Percentiles rank a stretch among this genome's conserved stretches.
These are phyloP conservation scores for Bombus ignitus DNA, from an alignment of 1,140 invertebrate species.

Conservation along the genomic window DNA sequence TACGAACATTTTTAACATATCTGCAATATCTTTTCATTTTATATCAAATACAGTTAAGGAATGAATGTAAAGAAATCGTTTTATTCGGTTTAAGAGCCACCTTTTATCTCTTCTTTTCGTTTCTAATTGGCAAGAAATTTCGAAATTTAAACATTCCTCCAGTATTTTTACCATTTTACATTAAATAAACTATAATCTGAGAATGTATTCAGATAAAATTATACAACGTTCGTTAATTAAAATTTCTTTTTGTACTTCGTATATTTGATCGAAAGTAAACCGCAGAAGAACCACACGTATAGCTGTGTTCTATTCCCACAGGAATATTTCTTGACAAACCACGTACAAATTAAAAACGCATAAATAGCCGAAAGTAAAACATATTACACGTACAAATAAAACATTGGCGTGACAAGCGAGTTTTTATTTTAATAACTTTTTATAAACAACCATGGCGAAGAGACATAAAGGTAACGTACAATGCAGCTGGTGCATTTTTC, in stretches of 20 bases:
- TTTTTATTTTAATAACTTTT: background rate
- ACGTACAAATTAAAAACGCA: background rate
- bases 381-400: background rate
- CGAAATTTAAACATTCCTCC: background rate
- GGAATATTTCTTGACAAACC: background rate
- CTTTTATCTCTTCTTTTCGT: background rate
- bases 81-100: background rate
- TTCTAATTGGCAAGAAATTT: background rate
- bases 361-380: background rate
- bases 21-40: too few species aligned
- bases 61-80: background rate
- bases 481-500: background rate
- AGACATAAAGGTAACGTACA: background rate
- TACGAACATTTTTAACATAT: too few species aligned
- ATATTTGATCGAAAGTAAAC: background rate
- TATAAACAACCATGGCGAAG: background rate
- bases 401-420: background rate
- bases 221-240: background rate
- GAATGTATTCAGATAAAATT: too few species aligned
- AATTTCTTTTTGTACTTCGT: background rate
- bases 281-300: background rate
- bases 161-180: background rate
- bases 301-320: background rate
- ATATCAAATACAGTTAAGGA: too few species aligned
- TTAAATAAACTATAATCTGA: background rate